phyloP scores from a whole-genome alignment of 37 sponge, comb jelly and placozoan species.

The Sycon ciliatum region DNA sequence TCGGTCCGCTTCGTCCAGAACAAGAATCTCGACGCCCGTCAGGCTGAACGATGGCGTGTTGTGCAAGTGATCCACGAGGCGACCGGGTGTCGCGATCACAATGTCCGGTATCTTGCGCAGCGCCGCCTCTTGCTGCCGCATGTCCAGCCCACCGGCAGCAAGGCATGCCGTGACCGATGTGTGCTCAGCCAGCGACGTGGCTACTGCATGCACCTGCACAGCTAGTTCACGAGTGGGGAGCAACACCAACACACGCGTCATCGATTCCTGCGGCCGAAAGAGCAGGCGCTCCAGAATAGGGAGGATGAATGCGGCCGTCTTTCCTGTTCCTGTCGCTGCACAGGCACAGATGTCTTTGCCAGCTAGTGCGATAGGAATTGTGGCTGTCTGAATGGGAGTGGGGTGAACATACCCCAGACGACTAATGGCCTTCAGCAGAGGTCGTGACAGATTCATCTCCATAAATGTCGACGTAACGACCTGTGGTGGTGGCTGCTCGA shows the following conservation, averaged over 20 bases:
- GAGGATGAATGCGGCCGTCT: slow-evolving; percentile 94
- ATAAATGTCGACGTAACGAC: slow-evolving; percentile 55
- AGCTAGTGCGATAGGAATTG: slow-evolving; percentile 91
- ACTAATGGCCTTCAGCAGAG: slow-evolving; percentile 78
- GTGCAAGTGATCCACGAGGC: slow-evolving; percentile 89
- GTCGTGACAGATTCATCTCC: slow-evolving; percentile 93
- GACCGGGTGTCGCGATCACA: slow-evolving; percentile 89
- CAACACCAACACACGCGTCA: slow-evolving; percentile 75
- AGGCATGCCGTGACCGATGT: slow-evolving; percentile 63
- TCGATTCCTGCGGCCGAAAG: slow-evolving; percentile 52
- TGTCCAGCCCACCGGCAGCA: slow-evolving; percentile 85
- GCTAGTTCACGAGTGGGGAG: slow-evolving; percentile 93
- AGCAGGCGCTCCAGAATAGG: slow-evolving; percentile 91
- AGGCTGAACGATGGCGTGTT: slow-evolving; percentile 95
- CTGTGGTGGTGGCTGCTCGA: slow-evolving; percentile 50
- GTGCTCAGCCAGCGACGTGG: slow-evolving; percentile 54
- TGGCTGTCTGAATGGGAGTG: slow-evolving; percentile 84
- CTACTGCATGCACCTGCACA: slow-evolving; percentile 82
- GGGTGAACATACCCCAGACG: slow-evolving; percentile 74
- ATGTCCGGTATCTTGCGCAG: slow-evolving; percentile 83
- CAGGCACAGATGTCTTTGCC: slow-evolving; percentile 99
- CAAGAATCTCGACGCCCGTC: slow-evolving; percentile 75
- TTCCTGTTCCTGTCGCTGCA: slow-evolving; percentile 97
- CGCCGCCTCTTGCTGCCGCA: slow-evolving; percentile 69
- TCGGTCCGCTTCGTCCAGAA: slow-evolving; percentile 96